These are phyloP conservation scores for Scotopteryx bipunctaria DNA, from an alignment of 2,888 invertebrate genomes.

Conservation along the genomic window DNA sequence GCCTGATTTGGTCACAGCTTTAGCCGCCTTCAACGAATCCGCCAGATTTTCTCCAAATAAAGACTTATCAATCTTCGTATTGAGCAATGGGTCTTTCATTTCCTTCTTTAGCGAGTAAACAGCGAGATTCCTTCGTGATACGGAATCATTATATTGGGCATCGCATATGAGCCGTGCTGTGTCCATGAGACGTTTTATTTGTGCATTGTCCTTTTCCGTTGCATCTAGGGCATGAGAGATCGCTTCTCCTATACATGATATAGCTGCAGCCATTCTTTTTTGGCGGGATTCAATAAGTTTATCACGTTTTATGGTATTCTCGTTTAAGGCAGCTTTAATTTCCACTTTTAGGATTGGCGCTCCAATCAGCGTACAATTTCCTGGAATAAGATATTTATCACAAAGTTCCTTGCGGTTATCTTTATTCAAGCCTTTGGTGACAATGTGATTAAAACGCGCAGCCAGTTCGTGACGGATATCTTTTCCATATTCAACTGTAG, in stretches of 20 bases:
- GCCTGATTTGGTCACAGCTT: neutral
- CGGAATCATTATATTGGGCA: neutral
- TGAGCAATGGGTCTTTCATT: neutral
- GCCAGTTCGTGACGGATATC: neutral
- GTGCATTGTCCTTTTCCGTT: neutral
- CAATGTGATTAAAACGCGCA: neutral
- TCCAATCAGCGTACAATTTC: neutral
- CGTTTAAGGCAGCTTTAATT: conserved; percentile 1
- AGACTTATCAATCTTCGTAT: conserved; percentile 2
- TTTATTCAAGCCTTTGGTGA: neutral
- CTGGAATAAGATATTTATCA: neutral
- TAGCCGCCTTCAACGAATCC: conserved; percentile 4
- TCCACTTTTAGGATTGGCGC: neutral
- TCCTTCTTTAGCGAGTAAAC: neutral
- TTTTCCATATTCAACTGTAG: conserved; percentile 3
- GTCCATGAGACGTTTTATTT: conserved; percentile 1
- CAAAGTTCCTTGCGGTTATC: neutral
- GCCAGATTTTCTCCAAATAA: neutral
- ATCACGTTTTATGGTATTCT: neutral
- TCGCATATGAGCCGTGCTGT: neutral
- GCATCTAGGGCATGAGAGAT: neutral
- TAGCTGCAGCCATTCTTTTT: neutral
- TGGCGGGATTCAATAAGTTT: neutral
- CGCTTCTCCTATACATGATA: neutral
- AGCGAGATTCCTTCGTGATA: neutral